These are phyloP conservation scores for Cassiopea andromeda DNA, from an alignment of 30 jellyfish, hydroid and myxozoan species.

Conservation along the genomic window DNA sequence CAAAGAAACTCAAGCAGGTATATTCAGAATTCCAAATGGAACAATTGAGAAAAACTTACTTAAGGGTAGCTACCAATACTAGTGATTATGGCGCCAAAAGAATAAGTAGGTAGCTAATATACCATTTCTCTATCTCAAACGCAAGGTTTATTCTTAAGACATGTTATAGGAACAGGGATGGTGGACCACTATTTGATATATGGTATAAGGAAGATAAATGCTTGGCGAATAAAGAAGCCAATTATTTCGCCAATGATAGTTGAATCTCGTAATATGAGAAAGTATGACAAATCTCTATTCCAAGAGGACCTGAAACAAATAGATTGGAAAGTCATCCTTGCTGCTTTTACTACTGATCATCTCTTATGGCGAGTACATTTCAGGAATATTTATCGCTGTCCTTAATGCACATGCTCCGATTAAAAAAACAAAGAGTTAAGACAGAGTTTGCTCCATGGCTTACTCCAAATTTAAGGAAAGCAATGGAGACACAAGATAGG, in stretches of 20 bases:
- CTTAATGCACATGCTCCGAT: conserved; percentile 30
- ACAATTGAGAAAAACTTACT: neutral
- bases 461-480: conserved; percentile 3
- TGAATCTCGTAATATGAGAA: conserved; percentile 32
- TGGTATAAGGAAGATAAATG: conserved; percentile 14
- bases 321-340: neutral
- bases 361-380: conserved; percentile 31
- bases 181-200: neutral
- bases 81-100: neutral
- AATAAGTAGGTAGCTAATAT: neutral
- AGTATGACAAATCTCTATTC: conserved; percentile 29
- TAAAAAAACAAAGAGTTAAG: conserved; percentile 5
- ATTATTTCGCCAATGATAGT: neutral
- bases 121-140: neutral
- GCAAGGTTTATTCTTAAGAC: neutral
- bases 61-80: neutral
- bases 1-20: neutral
- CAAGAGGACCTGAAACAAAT: neutral
- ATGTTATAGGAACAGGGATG: neutral
- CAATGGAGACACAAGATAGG: neutral
- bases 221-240: conserved; percentile 7
- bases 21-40: neutral
- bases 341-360: conserved; percentile 13
- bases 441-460: conserved; percentile 40
- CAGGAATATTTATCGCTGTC: conserved; percentile 3